Evolutionary conservation across 2,113 vertebrate genomes (phyloP), one percentile per base, ranked within the genome.

Genomic region (Mustela lutreola): DNA sequence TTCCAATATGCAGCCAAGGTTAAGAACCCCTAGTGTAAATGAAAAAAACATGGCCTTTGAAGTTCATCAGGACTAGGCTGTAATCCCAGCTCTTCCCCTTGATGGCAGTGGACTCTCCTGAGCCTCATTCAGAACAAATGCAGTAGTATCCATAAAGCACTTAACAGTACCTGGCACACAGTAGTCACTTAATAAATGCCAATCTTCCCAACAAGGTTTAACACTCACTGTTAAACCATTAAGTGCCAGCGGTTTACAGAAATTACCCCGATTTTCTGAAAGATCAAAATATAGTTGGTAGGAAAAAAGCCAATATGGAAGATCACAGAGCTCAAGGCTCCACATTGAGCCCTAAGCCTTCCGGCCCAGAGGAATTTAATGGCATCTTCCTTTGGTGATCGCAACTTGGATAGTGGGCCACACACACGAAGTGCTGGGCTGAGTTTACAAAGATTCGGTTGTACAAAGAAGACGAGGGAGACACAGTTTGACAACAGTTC

Each of bases 21-120:
- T 94, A 97, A 97, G 91, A 95, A 71, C 26, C 67, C 42, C 48
- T 1, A 26, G 22, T 21, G 36, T 58, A 67, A 89, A 76, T 67
- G 70, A 80, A 95, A 96, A 73, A 93, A 70, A 56, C 90, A 39
- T n/a, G 45, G 28, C 53, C 36, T 95, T 94, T 87, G 56, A n/a
- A n/a, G 56, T 93, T 71, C 63, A 39, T 79, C 22, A 95, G 48
- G 87, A 79, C 60, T 90, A 39, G 63, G 39, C 97, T 87, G 83
- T 79, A 92, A 92, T 95, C 80, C n/a, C 84, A 65, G 18, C 31
- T 92, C 60, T 83, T 81, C n/a, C n/a, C 36, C 48, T 65, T 76
- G 84, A 45, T 84, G 89, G 67, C 82, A 92, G 28, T 87, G 80
- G 39, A 48, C 58, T 95, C n/a, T 96, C 86, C 78, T 22, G 26